phyloP scores from a whole-genome alignment of 1,140 invertebrate species.

The Macrostomum lignano region DNA sequence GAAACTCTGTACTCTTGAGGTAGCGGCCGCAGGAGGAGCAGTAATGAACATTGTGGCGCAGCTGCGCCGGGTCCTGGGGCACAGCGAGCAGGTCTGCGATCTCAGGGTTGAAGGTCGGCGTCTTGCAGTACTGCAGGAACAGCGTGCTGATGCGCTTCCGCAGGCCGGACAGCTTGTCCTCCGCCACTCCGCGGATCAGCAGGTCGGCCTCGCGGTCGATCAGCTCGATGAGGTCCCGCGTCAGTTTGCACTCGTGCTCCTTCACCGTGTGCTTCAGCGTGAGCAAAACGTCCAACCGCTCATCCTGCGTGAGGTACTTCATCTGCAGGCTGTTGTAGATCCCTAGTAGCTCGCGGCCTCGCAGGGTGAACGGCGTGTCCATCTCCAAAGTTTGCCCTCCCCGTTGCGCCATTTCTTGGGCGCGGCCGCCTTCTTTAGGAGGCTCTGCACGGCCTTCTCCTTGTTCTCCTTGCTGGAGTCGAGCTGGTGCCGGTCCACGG shows the following conservation, averaged over 20 bases:
- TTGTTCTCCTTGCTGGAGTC: slow-evolving; percentile 21
- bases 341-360: slow-evolving; percentile 23
- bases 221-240: slow-evolving; percentile 26
- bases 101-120: slow-evolving; percentile 28
- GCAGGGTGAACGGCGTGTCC: slow-evolving; percentile 25
- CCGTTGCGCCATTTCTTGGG: slow-evolving; percentile 19
- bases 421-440: slow-evolving; percentile 19
- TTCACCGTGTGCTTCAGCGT: slow-evolving; percentile 28
- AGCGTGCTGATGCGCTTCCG: slow-evolving; percentile 26
- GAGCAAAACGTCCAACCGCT: slow-evolving; percentile 25
- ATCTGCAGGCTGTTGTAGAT: slow-evolving; percentile 28
- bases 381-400: slow-evolving; percentile 21
- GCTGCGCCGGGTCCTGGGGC: neutral
- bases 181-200: slow-evolving; percentile 24
- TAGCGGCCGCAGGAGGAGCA: slow-evolving; percentile 3
- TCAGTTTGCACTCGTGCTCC: slow-evolving; percentile 29
- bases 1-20: neutral
- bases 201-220: slow-evolving; percentile 28
- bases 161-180: slow-evolving; percentile 23
- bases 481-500: slow-evolving; percentile 24
- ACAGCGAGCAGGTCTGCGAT: slow-evolving; percentile 13
- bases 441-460: slow-evolving; percentile 17
- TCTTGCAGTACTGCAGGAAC: slow-evolving; percentile 28
- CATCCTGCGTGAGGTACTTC: slow-evolving; percentile 27
- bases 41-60: neutral